These are phyloP conservation scores for Ispidina picta DNA, from an alignment of 2,797 vertebrate species.

Conservation along the genomic window DNA sequence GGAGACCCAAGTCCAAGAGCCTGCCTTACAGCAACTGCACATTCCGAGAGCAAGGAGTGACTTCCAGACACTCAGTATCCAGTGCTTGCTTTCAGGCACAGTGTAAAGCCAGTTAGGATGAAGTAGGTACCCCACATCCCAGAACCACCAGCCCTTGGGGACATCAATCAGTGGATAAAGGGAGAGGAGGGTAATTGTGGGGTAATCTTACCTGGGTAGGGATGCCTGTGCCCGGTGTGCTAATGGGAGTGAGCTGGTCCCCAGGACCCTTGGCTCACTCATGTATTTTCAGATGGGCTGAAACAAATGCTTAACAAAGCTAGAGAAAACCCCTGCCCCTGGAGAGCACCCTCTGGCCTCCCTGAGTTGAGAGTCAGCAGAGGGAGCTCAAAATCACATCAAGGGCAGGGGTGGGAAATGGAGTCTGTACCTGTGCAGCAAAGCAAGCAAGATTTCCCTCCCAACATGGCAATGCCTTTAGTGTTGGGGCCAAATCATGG, in stretches of 20 bases:
- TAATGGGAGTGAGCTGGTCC: fast-evolving
- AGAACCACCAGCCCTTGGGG: not conserved
- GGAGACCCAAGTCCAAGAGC: not conserved
- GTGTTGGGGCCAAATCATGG: not conserved
- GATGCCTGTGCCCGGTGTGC: fast-evolving
- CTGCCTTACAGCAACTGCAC: not conserved
- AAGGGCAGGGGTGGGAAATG: not conserved
- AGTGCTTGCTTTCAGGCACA: not conserved
- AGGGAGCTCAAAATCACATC: fast-evolving
- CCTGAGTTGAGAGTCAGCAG: not conserved
- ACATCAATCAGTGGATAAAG: not conserved
- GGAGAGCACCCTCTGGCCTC: fast-evolving
- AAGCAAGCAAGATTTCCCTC: not conserved
- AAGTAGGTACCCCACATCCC: not conserved
- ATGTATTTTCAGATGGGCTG: not conserved
- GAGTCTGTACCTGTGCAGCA: not conserved
- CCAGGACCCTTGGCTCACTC: not conserved
- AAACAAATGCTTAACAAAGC: not conserved
- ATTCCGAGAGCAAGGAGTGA: not conserved
- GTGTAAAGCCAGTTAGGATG: not conserved
- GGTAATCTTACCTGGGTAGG: not conserved
- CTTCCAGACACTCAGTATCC: not conserved
- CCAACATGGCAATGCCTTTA: not conserved
- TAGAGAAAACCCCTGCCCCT: not conserved
- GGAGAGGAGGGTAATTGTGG: fast-evolving